Evolutionary conservation across 1,140 invertebrate species (phyloP).

Genomic region (Pseudobourletiella spinata): DNA sequence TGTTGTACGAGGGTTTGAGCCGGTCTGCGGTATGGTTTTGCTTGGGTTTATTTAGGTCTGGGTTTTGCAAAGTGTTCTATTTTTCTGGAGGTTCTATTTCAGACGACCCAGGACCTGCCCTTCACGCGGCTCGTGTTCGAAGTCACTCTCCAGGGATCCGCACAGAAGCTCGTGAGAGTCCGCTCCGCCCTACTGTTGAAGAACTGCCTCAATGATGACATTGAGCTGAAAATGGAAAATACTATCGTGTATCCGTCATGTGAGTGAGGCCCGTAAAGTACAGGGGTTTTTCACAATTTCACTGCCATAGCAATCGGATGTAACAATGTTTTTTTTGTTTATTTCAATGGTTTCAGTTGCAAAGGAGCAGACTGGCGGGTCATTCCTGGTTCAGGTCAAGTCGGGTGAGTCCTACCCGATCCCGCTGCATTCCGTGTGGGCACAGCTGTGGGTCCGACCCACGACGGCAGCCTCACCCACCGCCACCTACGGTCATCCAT

Average conservation of each 20-base stretch:
- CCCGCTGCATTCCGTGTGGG: constrained; percentile 36
- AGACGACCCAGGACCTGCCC: constrained; percentile 38
- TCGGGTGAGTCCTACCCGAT: constrained; percentile 31
- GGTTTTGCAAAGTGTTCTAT: not conserved
- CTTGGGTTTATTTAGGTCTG: not conserved
- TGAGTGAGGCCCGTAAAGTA: too few relatives aligned
- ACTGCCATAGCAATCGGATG: too few relatives aligned
- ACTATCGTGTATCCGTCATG: constrained; percentile 33
- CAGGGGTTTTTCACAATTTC: too few relatives aligned
- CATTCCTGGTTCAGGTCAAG: constrained; percentile 17
- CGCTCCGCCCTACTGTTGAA: constrained; percentile 73
- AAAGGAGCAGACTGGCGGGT: constrained; percentile 29
- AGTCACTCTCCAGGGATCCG: constrained; percentile 82
- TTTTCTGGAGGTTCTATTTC: constrained; percentile 4
- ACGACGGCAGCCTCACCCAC: not conserved
- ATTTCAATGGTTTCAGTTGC: constrained; percentile 36
- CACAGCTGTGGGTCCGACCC: constrained; percentile 35
- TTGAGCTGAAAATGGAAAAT: constrained; percentile 54
- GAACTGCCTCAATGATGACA: constrained; percentile 62
- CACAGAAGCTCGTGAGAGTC: constrained; percentile 89
- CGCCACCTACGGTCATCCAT: not conserved
- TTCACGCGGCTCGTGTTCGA: constrained; percentile 72
- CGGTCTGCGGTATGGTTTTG: not conserved
- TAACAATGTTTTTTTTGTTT: too few relatives aligned
- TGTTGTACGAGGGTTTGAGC: too few relatives aligned